Evolutionary conservation across 1,140 invertebrate genomes (phyloP), one percentile per base, ranked within the genome.

Genomic region (Phthorimaea operculella): DNA sequence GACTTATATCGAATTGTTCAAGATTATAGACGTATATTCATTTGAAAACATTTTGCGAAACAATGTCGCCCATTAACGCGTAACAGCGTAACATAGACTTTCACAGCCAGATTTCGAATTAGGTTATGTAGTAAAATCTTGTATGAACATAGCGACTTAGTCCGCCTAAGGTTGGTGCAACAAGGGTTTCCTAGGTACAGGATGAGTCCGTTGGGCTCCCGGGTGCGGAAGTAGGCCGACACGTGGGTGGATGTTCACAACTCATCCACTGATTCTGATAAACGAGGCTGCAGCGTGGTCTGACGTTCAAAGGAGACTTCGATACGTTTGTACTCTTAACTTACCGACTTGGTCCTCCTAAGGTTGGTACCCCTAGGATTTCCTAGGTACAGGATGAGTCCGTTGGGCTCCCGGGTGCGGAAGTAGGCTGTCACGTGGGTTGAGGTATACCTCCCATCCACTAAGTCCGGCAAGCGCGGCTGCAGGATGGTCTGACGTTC

Each of bases 121-220:
- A n/a, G n/a, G n/a, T n/a, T n/a, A n/a, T 28, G 21, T 28, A 28
- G n/a, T n/a, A n/a, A n/a, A n/a, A n/a, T n/a, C n/a, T n/a, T n/a
- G n/a, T n/a, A n/a, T n/a, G n/a, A n/a, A 79, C 82, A 83, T 83
- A 92, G 91, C 15, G 90, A 89, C 74, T 89, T 89, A 17, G 89
- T 88, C 66, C 90, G 82, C 44, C 88, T 86, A 45, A 90, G 76
- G 73, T 89, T 89, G 0, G 90, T 89, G 60, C 90, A 92, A 47
- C 90, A 90, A 59, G 92, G 93, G 83, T 97, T 98, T 57, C 97
- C 97, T 56, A 98, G 85, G 75, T 96, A 99, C 7, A 96, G 72
- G 0, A 99, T 73, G 57, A 98, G 90, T 3, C 95, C 96, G 72
- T 96, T 90, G 0, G 89, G 87, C 47, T 94, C 89, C 6, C 88